Percentiles rank a stretch among this genome's conserved stretches.
Conservation (phyloP, 2,888 invertebrate species). For the Teleogryllus oceanicus region DNA sequence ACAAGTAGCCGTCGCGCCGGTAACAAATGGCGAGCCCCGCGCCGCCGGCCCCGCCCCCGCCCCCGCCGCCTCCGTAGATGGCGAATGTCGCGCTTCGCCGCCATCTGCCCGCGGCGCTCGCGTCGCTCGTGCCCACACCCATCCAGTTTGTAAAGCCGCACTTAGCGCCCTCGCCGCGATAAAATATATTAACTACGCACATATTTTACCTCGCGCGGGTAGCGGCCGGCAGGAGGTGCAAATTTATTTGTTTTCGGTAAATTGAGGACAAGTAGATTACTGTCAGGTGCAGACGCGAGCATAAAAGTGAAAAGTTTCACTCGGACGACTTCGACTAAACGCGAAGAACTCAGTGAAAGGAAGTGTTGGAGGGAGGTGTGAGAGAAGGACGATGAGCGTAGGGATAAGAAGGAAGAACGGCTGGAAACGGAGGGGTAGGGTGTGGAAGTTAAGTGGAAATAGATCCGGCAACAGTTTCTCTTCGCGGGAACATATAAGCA, state of each 20-base stretch:
- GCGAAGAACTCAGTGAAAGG: background rate
- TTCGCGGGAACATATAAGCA: background rate
- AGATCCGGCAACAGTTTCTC: background rate
- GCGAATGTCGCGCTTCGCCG: background rate
- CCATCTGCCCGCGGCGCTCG: background rate
- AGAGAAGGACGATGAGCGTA: too few relatives aligned
- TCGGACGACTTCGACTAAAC: background rate
- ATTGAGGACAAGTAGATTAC: conserved; percentile 7
- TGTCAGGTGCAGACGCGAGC: background rate
- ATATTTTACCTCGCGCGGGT: background rate
- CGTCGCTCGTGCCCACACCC: background rate
- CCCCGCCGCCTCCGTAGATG: background rate
- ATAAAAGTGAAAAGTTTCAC: conserved; percentile 2
- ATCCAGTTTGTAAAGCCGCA: background rate
- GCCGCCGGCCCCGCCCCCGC: background rate
- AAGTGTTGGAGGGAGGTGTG: background rate
- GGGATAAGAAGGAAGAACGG: background rate
- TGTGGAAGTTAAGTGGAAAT: background rate
- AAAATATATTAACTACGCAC: conserved; percentile 18
- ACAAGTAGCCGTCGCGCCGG: background rate
- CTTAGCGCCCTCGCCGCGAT: background rate
- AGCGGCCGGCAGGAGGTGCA: background rate
- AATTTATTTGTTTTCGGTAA: conserved; percentile 10
- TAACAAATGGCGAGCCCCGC: background rate
- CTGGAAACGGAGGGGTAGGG: background rate